phyloP scores from a whole-genome alignment of 2,113 vertebrate genomes.

The Protobothrops flavoviridis region DNA sequence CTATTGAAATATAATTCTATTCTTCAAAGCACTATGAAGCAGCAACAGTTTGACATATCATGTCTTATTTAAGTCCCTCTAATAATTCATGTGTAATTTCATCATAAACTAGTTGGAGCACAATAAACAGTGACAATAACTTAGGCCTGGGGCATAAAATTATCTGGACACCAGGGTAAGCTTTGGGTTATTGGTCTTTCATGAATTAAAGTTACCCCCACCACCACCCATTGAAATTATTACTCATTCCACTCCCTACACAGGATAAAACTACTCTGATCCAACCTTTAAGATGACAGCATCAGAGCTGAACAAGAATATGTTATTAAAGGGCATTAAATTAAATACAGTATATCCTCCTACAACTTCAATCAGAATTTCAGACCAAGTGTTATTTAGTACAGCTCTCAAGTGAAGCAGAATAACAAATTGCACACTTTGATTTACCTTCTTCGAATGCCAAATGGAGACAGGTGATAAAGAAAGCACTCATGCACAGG shows the following conservation, averaged over 20 bases:
- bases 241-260: constrained; percentile 71
- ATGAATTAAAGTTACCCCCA: constrained; percentile 65
- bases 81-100: constrained; percentile 51
- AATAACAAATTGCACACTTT: constrained; percentile 86
- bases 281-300: constrained; percentile 84
- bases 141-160: constrained; percentile 62
- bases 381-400: constrained; percentile 88
- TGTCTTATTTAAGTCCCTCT: constrained; percentile 55
- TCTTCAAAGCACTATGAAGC: constrained; percentile 23
- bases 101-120: constrained; percentile 52
- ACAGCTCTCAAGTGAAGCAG: constrained; percentile 88
- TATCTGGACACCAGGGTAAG: constrained; percentile 70
- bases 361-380: constrained; percentile 89
- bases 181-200: constrained; percentile 64
- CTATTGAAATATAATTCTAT: constrained; percentile 23
- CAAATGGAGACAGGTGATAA: constrained; percentile 93
- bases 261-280: constrained; percentile 75
- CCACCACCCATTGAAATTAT: constrained; percentile 52
- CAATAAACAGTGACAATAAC: constrained; percentile 54
- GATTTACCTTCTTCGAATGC: constrained; percentile 90
- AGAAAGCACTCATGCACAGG: constrained; percentile 86
- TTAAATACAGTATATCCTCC: constrained; percentile 89
- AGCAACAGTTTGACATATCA: constrained; percentile 4
- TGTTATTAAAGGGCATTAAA: constrained; percentile 89
- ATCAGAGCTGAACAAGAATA: constrained; percentile 80